These are phyloP conservation scores for Nycticryphes semicollaris DNA, from an alignment of 2,113 vertebrate genomes.

Conservation along the genomic window DNA sequence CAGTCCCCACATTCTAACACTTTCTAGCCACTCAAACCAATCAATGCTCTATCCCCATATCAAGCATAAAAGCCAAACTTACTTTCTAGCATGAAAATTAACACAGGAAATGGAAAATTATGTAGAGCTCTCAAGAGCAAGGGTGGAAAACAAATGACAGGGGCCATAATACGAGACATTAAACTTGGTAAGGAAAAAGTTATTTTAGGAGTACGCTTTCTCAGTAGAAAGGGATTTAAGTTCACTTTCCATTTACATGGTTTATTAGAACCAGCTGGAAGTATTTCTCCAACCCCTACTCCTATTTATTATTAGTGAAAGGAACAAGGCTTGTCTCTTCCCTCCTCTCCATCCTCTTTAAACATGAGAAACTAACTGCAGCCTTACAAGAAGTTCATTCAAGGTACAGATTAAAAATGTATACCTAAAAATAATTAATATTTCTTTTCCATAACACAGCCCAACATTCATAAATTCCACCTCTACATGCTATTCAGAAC, in stretches of 20 bases:
- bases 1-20: not conserved
- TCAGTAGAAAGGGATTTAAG: not conserved
- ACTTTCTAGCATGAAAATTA: not conserved
- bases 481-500: not conserved
- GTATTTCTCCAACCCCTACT: not conserved
- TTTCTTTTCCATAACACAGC: not conserved
- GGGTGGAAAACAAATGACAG: not conserved
- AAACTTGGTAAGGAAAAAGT: not conserved
- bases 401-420: not conserved
- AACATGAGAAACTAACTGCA: not conserved
- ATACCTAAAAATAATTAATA: not conserved
- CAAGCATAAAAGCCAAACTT: not conserved
- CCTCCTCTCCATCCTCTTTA: not conserved
- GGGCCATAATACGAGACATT: not conserved
- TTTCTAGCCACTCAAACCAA: not conserved
- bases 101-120: not conserved
- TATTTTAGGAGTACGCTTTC: not conserved
- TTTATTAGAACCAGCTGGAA: slow-evolving; percentile 1
- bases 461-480: not conserved
- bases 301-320: not conserved
- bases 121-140: not conserved
- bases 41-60: not conserved
- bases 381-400: not conserved
- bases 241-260: not conserved
- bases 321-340: not conserved